phyloP scores from a whole-genome alignment of 2,113 vertebrate species.

The Machaerirhynchus nigripectus region DNA sequence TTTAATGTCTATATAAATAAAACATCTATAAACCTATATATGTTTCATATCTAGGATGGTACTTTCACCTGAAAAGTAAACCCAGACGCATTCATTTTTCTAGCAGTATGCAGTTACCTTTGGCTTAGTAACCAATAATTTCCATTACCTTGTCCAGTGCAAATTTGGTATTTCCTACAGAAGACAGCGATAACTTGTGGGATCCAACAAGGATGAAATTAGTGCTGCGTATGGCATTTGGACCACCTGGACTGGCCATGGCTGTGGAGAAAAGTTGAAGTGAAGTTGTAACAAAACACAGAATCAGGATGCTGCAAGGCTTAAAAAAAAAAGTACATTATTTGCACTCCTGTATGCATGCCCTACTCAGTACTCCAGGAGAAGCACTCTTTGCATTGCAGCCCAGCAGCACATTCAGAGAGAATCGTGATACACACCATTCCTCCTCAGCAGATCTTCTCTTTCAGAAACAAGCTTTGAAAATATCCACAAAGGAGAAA shows the following conservation, averaged over 20 bases:
- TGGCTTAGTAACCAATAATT: not conserved
- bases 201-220: slow-evolving; percentile 88
- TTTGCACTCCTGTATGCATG: not conserved
- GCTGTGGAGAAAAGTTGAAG: slow-evolving; percentile 64
- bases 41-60: not conserved
- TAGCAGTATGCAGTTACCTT: not conserved
- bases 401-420: not conserved
- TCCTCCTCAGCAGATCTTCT: not conserved
- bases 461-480: not conserved
- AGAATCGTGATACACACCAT: too few species aligned
- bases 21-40: not conserved
- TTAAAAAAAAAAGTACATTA: not conserved
- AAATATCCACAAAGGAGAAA: not conserved
- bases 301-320: not conserved
- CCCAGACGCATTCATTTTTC: not conserved
- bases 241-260: slow-evolving; percentile 89
- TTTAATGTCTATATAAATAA: not conserved
- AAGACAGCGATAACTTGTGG: slow-evolving; percentile 82
- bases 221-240: slow-evolving; percentile 87
- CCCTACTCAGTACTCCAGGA: not conserved
- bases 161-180: slow-evolving; percentile 86
- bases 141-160: slow-evolving; percentile 89
- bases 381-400: not conserved
- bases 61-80: not conserved
- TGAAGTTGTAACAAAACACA: not conserved